Evolutionary conservation across 2,888 invertebrate genomes (phyloP), one percentile per base, ranked within the genome.

Genomic region (Andrena bicolor): DNA sequence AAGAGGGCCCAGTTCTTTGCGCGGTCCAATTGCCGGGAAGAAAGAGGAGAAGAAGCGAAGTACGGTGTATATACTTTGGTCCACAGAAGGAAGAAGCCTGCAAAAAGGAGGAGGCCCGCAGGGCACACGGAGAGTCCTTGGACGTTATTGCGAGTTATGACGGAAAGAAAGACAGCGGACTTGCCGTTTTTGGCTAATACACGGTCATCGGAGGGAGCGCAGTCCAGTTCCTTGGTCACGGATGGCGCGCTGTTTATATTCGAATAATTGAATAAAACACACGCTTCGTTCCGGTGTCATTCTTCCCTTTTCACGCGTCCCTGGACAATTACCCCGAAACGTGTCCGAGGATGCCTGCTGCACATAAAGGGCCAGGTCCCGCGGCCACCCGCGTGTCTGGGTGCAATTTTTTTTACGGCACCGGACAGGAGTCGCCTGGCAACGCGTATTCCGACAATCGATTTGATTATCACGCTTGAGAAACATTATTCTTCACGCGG

Each of bases 151-250:
- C 83, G 71, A 84, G 76, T 76, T 77, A 80, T 77, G 73, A 49
- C 49, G 32, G 41, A 58, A 66, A 66, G 66, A 81, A 71, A 64
- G 80, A 61, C 61, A 51, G 49, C 69, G 35, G 51, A 10, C 3
- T 30, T 20, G 68, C 78, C 78, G 48, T 75, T 75, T 78, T 78
- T 68, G 78, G 80, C 78, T 85, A 85, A 85, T 85, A 74, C 66
- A 60, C 63, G 73, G 82, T 79, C 78, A 85, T 73, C 63, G 70
- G 78, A 53, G 16, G 71, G 49, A 60, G 41, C 32, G 61, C 6
- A 35, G 71, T 10, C 56, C 76, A 70, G 30, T 70, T 66, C 60
- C 66, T 61, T 28, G 23, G 26, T 16, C 53, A 20, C 63, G 48
- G 41, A 75, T 49, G 58, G 53, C 56, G 35, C 48, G 79, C 70